A percentile compares a stretch with the other conserved stretches of the same genome.
Conservation (phyloP, 2,888 invertebrate species). For the Lepidonotus clava region DNA sequence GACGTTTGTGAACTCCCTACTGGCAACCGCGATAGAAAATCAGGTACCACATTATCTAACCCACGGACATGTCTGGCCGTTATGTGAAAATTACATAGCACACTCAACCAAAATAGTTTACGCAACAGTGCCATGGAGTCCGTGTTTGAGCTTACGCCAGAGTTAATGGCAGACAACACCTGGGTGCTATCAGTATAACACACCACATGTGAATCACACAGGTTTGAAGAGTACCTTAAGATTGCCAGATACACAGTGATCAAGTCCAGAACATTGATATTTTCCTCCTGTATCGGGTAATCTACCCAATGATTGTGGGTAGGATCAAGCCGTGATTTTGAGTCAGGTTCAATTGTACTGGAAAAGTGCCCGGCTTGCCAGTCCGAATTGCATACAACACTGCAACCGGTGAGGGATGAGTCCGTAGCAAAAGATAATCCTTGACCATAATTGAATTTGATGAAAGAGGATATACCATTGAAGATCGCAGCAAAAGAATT, state of each 20-base stretch:
- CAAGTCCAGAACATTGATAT: background rate
- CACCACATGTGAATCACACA: background rate
- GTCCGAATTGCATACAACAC: background rate
- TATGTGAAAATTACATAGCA: background rate
- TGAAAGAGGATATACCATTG: no score
- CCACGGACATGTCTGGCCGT: no score
- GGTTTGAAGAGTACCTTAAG: background rate
- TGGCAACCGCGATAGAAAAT: no score
- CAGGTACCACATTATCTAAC: no score
- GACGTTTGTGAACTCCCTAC: no score
- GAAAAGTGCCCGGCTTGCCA: background rate
- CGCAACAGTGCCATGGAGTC: background rate
- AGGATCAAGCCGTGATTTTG: background rate
- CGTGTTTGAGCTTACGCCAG: background rate
- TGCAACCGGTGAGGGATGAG: background rate
- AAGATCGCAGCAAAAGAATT: no score
- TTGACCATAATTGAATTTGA: no score
- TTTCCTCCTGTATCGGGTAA: background rate
- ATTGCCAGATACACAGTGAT: background rate
- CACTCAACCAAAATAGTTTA: background rate
- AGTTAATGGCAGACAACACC: background rate
- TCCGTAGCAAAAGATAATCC: background rate
- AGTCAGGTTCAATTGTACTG: background rate
- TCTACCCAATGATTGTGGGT: background rate
- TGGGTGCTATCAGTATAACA: background rate